Base-by-base conservation (phyloP, 1,140 invertebrate species). In the Nomia melanderi region DNA sequence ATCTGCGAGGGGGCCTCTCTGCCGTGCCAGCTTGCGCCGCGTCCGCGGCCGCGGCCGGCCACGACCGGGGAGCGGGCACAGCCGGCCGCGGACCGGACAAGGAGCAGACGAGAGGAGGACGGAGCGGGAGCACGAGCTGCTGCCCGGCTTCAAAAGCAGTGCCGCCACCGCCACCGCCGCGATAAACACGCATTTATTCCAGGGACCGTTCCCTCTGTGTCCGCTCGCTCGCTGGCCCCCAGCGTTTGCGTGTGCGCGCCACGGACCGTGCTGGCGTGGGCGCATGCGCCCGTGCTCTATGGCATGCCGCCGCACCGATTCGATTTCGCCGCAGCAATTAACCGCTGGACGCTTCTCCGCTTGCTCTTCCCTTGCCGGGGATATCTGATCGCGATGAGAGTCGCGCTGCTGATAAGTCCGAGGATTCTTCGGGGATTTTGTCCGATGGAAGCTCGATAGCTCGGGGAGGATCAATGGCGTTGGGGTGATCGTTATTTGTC, bases 141-240 rank as follows among this genome's bases (percentile, higher is more conserved):
- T 83, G 69, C 67, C 70, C 78, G 72, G 83, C 87, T 83, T 89
- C 88, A 90, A 90, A 90, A 89, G 87, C 84, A 50, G 70, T 80
- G 88, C 88, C 89, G 89, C 88, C 84, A 82, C 86, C 76, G 80
- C 84, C 82, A 81, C 73, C 76, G 83, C 86, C 85, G 86, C 87
- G 88, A 91, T 90, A 91, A 91, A 90, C 88, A 89, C 87, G 88
- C 89, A 89, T 85, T 90, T 90, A 90, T 90, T 90, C 85, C 87
- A 74, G 73, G 78, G 84, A 84, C 85, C 87, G 82, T 17, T 17
- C 41, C 41, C 80, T 83, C 83, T 63, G 70, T 70, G 50, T 29
- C 64, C 73, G 3, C 33, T 8, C 8, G 33, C 33, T 8, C 8
- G 3, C 33, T 8, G 3, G 8, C 33, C 33, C 33, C 33, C 33